Base-by-base conservation (phyloP, 2,888 invertebrate species). In the Tridacna crocea region DNA sequence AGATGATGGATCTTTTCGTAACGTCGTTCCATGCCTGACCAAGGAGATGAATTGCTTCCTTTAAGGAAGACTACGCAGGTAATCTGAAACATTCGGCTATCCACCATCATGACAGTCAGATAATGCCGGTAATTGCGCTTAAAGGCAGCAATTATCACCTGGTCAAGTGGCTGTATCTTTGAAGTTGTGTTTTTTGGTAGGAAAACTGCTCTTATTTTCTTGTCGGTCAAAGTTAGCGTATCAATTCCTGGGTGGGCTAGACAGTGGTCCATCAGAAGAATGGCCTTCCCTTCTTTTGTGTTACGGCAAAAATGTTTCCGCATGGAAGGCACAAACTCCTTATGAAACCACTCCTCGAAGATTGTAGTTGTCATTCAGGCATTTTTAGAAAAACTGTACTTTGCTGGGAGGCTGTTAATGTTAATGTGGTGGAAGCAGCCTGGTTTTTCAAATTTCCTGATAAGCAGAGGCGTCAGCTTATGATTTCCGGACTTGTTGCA, bases 381-480 rank as follows among this genome's bases (percentile, higher is more conserved):
- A n/a, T 63, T 63, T n/a, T 63, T 63, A 24, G 15, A 17, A n/a
- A 17, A n/a, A 12, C 15, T 12, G n/a, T 63, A 63, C 12, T 17
- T 12, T 12, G 63, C 24, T 22, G 63, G 63, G 24, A 63, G 63
- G n/a, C 15, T 24, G 15, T 63, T 63, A 12, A 19, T 63, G n/a
- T 63, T 63, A n/a, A 63, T 24, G 63, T 63, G 63, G n/a, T 63
- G 63, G 24, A 63, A 63, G n/a, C 63, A 63, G 11, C 63, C 15
- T 12, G 63, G 63, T 22, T 63, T 63, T 63, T n/a, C 63, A 63
- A 63, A 63, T n/a, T 63, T 63, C 63, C 63, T 48, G 6, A 72
- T 72, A 13, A 72, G 24, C n/a, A 72, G 72, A 26, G 72, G 72
- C 51, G 17, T 48, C 15, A 72, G 51, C 72, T 72, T 72, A 26